phyloP scores from a whole-genome alignment of 37 sponge, comb jelly and placozoan genomes.

The Beroe ovata region DNA sequence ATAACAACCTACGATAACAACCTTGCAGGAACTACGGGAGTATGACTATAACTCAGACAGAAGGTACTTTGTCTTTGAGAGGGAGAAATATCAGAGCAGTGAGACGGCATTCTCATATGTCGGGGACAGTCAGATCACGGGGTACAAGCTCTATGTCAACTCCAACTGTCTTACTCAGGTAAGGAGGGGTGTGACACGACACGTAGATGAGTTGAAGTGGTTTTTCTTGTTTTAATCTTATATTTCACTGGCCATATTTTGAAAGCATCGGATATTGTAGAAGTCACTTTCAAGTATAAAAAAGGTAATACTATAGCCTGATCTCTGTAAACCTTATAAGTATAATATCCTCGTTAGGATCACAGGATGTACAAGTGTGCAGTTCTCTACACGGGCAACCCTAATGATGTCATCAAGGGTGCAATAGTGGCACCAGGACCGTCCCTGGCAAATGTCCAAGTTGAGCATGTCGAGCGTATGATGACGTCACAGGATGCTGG shows the following conservation, averaged over 20 bases:
- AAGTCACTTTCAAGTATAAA: too few species aligned
- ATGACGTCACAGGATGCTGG: neutral
- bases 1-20: too few species aligned
- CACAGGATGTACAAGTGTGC: conserved; percentile 61
- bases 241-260: too few species aligned
- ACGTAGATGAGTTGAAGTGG: too few species aligned
- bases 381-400: neutral
- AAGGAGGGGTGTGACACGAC: too few species aligned
- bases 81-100: neutral
- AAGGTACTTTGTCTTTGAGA: conserved; percentile 57
- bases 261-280: too few species aligned
- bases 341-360: neutral
- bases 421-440: neutral
- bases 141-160: conserved; percentile 37
- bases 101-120: neutral
- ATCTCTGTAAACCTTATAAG: too few species aligned
- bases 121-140: neutral
- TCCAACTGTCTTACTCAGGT: conserved; percentile 4
- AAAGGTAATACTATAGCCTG: too few species aligned
- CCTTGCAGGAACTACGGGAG: conserved; percentile 29
- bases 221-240: too few species aligned
- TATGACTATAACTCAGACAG: conserved; percentile 6
- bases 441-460: conserved; percentile 5
- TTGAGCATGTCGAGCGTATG: conserved; percentile 1
- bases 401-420: neutral